Base-by-base conservation (phyloP, 2,888 invertebrate species). In the Amblyjoppa proteus region DNA sequence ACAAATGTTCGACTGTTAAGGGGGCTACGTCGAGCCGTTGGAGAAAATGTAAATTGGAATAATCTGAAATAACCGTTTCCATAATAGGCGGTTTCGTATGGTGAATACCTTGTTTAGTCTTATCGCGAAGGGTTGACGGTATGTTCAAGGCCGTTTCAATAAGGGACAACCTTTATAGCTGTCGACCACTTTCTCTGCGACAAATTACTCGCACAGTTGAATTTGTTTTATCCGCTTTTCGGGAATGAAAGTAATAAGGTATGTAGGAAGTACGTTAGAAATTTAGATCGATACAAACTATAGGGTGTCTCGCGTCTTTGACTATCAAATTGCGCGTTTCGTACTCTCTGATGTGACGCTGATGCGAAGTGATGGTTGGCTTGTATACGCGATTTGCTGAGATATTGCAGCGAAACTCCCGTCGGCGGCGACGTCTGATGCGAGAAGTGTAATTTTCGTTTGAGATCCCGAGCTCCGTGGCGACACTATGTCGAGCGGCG, bases 371-470 rank as follows among this genome's bases (percentile, higher is more conserved):
- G 66, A 53, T n/a, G 34, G 28, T 20, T 13, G 34, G 34, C 56
- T 49, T 49, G 38, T 71, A n/a, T 20, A 71, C 38, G 34, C 16
- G 25, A 81, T n/a, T 9, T 66, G 28, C 66, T 53, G 69, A 69
- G 69, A 78, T 66, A 49, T 25, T 25, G 56, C 34, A 75, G 69
- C 31, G 58, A 49, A 78, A 49, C 20, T 34, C 45, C 49, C 34
- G 51, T 25, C 51, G 28, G n/a, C 61, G 78, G 31, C 6, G 73
- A 71, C 53, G 83, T 74, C 34, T 69, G 73, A 66, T 38, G 83
- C 83, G 81, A 45, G 49, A 78, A 81, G 76, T 74, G 80, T 78
- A 83, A 86, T 86, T 86, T 79, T 70, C 85, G 74, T 86, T 86
- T 64, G 83, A 58, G 49, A 81, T 74, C 81, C 38, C 68, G 41